These are phyloP conservation scores for Todus mexicanus DNA, from an alignment of 2,797 vertebrate genomes.

Conservation along the genomic window DNA sequence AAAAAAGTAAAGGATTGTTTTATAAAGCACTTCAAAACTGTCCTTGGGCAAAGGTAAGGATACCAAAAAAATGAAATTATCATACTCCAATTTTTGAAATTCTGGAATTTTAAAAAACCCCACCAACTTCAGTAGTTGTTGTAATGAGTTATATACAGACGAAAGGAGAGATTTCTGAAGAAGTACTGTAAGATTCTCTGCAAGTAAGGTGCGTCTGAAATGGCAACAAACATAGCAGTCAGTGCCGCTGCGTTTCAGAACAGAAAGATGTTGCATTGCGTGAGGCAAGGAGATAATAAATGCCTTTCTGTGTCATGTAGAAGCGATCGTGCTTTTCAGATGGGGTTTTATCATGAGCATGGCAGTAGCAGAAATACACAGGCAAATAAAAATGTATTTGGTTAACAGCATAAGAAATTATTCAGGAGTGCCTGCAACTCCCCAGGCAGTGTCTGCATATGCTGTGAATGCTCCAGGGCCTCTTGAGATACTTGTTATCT, in stretches of 20 bases:
- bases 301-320: background rate
- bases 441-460: background rate
- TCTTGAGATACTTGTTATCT: background rate
- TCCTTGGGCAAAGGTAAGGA: constrained; percentile 94
- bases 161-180: background rate
- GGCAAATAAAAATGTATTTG: background rate
- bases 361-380: background rate
- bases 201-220: background rate
- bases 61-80: background rate
- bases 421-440: background rate
- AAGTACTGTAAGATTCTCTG: background rate
- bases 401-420: background rate
- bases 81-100: background rate
- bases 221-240: background rate
- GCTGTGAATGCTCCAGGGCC: background rate
- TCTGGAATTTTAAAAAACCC: background rate
- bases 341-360: background rate
- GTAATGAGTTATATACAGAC: background rate
- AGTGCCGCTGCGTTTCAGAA: background rate
- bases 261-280: background rate
- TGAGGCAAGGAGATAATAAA: background rate
- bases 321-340: background rate
- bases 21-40: constrained; percentile 93
- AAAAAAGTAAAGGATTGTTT: constrained; percentile 89
- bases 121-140: background rate